Evolutionary conservation across 30 jellyfish, hydroid and myxozoan genomes (phyloP), one percentile per base, ranked within the genome.

Genomic region (Aurelia aurita complex sp. Pacific): DNA sequence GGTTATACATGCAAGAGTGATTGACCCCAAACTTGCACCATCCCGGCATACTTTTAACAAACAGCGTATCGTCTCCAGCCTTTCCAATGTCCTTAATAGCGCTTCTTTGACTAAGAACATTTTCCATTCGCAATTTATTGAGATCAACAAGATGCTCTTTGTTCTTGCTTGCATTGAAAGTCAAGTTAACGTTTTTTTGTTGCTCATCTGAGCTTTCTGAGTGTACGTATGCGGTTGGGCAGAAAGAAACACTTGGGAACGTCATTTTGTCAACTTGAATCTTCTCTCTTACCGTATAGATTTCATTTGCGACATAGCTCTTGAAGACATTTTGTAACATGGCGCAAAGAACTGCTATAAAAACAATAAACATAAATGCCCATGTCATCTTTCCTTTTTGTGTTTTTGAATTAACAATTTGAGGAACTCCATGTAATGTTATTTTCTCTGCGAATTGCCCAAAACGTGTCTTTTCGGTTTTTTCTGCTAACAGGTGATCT

Each of bases 401-500:
- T 2, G 33, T n/a, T 14, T 18, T 64, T 10, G 74, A 36, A 18
- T 18, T 10, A 18, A 42, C 29, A 2, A 64, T 10, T 18, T 64
- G 74, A 12, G 29, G 12, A 18, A 64, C 74, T 36, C 74, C 74
- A n/a, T 64, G 74, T 40, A 64, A 5, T 36, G 74, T 18, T 64
- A 64, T 64, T 11, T 18, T 38, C 50, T 38, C 50, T 1, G 50
- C 50, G 50, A 38, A 38, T 38, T 38, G 50, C 4, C 4, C 4
- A 4, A 38, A 38, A 2, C 50, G 50, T 38, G 4, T 38, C 50
- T 38, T 38, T 38, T 38, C 50, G 2, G 50, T 38, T 2, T 38
- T 38, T 38, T 38, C 50, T 38, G 50, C 50, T 4, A 38, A 38
- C 50, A 38, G 4, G 4, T 4, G 50, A 38, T 38, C 50, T 38